Conservation (phyloP, 2,113 vertebrate genomes). For the Rhinogobius similis region DNA sequence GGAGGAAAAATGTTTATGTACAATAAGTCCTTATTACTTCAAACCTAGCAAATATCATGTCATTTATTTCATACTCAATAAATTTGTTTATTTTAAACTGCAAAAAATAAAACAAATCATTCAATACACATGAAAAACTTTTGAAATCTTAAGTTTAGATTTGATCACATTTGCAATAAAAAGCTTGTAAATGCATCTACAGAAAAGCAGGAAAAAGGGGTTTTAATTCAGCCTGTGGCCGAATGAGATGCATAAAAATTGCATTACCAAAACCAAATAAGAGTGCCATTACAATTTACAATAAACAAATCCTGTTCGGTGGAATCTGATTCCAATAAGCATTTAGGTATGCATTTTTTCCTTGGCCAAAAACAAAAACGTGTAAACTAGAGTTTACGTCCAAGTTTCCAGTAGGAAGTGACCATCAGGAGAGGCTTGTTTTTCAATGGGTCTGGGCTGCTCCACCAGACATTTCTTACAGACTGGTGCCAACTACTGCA, state of each 20-base stretch:
- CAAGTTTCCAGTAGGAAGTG: slow-evolving; percentile 4
- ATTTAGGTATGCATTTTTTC: slow-evolving; percentile 31
- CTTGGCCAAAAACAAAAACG: slow-evolving; percentile 26
- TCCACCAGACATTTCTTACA: slow-evolving; percentile 15
- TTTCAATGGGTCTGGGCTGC: slow-evolving; percentile 31
- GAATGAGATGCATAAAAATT: slow-evolving; percentile 39
- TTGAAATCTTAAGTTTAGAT: slow-evolving; percentile 57
- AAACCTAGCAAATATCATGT: slow-evolving; percentile 83
- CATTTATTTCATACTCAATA: slow-evolving; percentile 78
- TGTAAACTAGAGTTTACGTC: slow-evolving; percentile 52
- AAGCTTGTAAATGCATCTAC: slow-evolving; percentile 71
- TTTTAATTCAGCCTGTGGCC: slow-evolving; percentile 37
- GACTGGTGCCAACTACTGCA: not conserved
- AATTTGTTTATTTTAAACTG: slow-evolving; percentile 74
- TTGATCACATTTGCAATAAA: slow-evolving; percentile 63
- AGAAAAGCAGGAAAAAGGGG: slow-evolving; percentile 57
- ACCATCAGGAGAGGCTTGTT: not conserved
- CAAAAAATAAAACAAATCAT: slow-evolving; percentile 68
- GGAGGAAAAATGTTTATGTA: slow-evolving; percentile 89
- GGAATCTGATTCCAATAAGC: slow-evolving; percentile 31
- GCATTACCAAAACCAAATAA: slow-evolving; percentile 20
- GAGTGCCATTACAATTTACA: slow-evolving; percentile 29
- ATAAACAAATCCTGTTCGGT: slow-evolving; percentile 25
- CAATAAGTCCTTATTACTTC: slow-evolving; percentile 86
- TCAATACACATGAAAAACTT: slow-evolving; percentile 62